Conservation (phyloP, 1,140 invertebrate species). For the Dreissena polymorpha region DNA sequence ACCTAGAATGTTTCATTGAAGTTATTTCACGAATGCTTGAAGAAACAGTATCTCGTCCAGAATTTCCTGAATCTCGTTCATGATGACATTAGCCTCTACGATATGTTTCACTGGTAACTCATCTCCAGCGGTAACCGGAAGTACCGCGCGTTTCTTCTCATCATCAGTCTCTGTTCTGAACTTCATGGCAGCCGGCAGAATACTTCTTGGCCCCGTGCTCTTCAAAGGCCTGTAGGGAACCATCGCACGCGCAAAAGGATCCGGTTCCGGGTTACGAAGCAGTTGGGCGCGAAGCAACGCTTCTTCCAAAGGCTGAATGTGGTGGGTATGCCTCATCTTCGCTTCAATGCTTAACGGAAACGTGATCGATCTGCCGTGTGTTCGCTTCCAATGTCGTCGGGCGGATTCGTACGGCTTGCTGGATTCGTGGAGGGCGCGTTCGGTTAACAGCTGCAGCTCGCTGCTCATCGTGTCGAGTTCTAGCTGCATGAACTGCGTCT, state of each 20-base stretch:
- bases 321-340: too few relatives aligned
- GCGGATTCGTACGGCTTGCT: too few relatives aligned
- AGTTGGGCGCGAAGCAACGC: too few relatives aligned
- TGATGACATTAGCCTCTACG: slow-evolving; percentile 4
- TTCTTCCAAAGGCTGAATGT: too few relatives aligned
- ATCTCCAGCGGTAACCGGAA: not conserved
- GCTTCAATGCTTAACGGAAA: too few relatives aligned
- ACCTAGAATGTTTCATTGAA: too few relatives aligned
- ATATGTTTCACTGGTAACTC: not conserved
- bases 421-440: not conserved
- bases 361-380: too few relatives aligned
- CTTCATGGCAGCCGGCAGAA: not conserved
- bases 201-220: not conserved
- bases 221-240: not conserved
- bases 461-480: slow-evolving; percentile 24
- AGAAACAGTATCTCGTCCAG: slow-evolving; percentile 13
- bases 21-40: not conserved
- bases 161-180: not conserved
- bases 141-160: too few relatives aligned
- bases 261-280: too few relatives aligned
- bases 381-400: not conserved
- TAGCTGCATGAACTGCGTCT: slow-evolving; percentile 25
- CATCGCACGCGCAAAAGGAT: not conserved
- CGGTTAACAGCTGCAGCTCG: slow-evolving; percentile 18
- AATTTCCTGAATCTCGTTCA: slow-evolving; percentile 27